Percentiles rank a stretch among this genome's conserved stretches.
Evolutionary conservation across 2,797 vertebrate genomes (phyloP).

Genomic region (Carduelis carduelis): DNA sequence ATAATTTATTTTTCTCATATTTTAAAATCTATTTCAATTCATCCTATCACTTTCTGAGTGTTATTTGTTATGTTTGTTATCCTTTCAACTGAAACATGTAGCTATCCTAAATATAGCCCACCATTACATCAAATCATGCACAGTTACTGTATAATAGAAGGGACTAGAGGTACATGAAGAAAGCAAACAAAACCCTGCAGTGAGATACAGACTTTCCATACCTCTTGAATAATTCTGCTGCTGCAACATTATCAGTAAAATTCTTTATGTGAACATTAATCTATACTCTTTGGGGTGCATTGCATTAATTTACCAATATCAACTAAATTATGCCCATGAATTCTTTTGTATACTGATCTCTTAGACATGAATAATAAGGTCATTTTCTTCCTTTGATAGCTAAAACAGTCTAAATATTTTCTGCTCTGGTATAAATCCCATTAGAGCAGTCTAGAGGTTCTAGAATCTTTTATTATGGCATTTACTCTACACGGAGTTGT

Average conservation of each 20-base stretch:
- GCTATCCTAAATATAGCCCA: neutral
- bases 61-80: neutral
- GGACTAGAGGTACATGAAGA: neutral
- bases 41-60: neutral
- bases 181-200: neutral
- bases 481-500: neutral
- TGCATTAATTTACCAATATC: neutral
- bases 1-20: neutral
- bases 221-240: neutral
- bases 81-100: accelerated
- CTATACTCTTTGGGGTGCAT: neutral
- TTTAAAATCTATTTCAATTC: neutral
- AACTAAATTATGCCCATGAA: neutral
- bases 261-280: neutral
- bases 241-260: neutral
- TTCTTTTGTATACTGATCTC: neutral
- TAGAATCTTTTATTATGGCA: neutral
- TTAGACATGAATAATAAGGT: neutral
- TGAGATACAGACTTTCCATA: neutral
- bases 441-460: neutral
- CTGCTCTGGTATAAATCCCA: neutral
- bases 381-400: neutral
- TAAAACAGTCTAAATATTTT: neutral
- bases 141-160: neutral
- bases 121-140: neutral